phyloP scores from a whole-genome alignment of 2,888 invertebrate genomes.

The Scaptomyza caliginosa region DNA sequence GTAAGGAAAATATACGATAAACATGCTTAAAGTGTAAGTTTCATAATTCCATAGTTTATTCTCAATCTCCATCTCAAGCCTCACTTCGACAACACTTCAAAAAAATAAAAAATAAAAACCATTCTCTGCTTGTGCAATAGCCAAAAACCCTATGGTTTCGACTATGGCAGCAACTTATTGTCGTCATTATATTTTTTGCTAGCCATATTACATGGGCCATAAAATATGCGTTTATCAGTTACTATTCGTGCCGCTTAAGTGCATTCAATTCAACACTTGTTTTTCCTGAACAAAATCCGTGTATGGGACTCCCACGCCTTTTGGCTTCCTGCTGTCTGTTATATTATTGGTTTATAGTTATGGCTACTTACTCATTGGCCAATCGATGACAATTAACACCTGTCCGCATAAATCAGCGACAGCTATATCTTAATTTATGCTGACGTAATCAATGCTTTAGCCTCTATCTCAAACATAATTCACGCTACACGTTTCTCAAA shows the following conservation, averaged over 20 bases:
- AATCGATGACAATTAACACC: conserved; percentile 62
- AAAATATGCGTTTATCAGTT: conserved; percentile 54
- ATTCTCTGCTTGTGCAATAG: neutral
- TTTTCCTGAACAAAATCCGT: conserved; percentile 18
- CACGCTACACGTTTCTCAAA: conserved; percentile 40
- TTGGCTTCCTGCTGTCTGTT: conserved; percentile 46
- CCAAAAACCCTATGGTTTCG: conserved; percentile 26
- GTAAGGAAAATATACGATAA: neutral
- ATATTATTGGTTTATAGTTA: conserved; percentile 20
- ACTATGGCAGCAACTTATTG: conserved; percentile 1
- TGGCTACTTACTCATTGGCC: conserved; percentile 52
- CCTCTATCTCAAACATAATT: conserved; percentile 58
- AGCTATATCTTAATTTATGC: conserved; percentile 71
- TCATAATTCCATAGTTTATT: too few relatives aligned
- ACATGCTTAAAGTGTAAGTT: too few relatives aligned
- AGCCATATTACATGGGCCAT: conserved; percentile 34
- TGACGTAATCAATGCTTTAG: conserved; percentile 69
- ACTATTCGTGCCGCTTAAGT: conserved; percentile 49
- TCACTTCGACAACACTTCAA: too few relatives aligned
- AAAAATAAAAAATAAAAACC: neutral
- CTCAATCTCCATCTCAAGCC: too few relatives aligned
- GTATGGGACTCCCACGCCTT: conserved; percentile 24
- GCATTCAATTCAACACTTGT: conserved; percentile 56
- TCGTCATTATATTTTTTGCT: conserved; percentile 23
- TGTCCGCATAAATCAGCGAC: conserved; percentile 56